Evolutionary conservation across 1,140 invertebrate species (phyloP), one percentile per base, ranked within the genome.

Genomic region (Galendromus occidentalis): DNA sequence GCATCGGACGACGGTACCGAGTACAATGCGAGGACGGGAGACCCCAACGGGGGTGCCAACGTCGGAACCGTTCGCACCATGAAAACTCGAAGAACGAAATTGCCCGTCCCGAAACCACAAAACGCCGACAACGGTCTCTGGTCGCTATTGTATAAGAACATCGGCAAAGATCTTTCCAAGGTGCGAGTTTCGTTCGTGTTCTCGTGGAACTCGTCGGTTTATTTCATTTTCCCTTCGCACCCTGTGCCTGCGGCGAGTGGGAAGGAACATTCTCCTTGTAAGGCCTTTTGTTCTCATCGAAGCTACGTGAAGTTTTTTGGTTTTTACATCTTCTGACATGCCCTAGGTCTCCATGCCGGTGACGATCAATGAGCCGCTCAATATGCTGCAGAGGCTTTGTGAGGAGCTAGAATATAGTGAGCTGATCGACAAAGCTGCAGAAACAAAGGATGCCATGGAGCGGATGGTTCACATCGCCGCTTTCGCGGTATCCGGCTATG

Each of bases 341-440:
- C n/a, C n/a, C 33, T 9, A 39, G 33, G 33, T 39, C 22, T 69
- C 83, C 5, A 86, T 87, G 84, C 85, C 82, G 9, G 85, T 87
- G 17, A 84, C 85, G 39, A 81, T 91, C 69, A 91, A 90, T 74
- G 88, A 91, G 75, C 88, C 87, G 14, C 75, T 91, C 1, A 88
- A 85, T 73, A 86, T 88, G 76, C 76, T 90, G 64, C 75, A 84
- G 80, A 75, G 86, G 63, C 79, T 91, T 41, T 85, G 86, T 74
- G 88, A 91, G 76, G 86, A 90, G 75, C 76, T 90, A 64, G 87
- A 90, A 73, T 91, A 91, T 75, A 83, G 82, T 33, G 83, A 86
- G 72, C 77, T 91, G 14, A 75, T 91, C 30, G 84, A 88, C 71
- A 80, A 82, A 71, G 87, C 87, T 4, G 78, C 81, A 6, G 77